Evolutionary conservation across 2,888 invertebrate genomes (phyloP).

Genomic region (Hirtodrosophila alboralis): DNA sequence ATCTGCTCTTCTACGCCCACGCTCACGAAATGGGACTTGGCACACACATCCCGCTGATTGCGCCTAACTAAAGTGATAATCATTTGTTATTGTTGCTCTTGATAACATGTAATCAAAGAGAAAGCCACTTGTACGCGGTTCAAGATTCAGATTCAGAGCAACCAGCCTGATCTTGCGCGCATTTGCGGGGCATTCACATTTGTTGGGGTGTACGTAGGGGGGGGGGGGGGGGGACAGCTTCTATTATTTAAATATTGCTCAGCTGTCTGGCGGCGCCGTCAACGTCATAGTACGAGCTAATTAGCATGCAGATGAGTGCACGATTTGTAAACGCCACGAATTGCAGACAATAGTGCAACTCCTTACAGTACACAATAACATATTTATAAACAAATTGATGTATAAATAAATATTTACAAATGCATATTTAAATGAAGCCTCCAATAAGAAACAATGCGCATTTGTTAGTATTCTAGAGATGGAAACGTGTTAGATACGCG

Average conservation of each 20-base stretch:
- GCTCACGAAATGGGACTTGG: constrained; percentile 5
- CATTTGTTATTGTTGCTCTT: constrained; percentile 38
- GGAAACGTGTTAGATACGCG: too few species aligned
- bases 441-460: constrained; percentile 8
- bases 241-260: too few species aligned
- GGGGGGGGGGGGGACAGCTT: too few species aligned
- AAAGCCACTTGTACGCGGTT: constrained; percentile 26
- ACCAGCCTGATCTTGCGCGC: constrained; percentile 4
- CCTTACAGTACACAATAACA: background rate
- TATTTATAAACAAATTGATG: background rate
- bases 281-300: constrained; percentile 4
- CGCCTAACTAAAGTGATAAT: constrained; percentile 67
- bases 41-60: constrained; percentile 38
- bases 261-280: constrained; percentile 9
- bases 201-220: background rate
- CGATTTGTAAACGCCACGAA: constrained; percentile 15
- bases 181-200: background rate
- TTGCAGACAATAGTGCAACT: constrained; percentile 5
- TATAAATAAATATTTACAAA: constrained; percentile 3
- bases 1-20: constrained; percentile 33
- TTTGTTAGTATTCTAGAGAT: constrained; percentile 1
- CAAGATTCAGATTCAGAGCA: background rate
- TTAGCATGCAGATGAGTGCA: constrained; percentile 28
- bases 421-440: constrained; percentile 8
- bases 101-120: constrained; percentile 50